Percentiles rank a stretch among this genome's conserved stretches.
Evolutionary conservation across 1,140 invertebrate species (phyloP).

Genomic region (Oryzaephilus surinamensis): DNA sequence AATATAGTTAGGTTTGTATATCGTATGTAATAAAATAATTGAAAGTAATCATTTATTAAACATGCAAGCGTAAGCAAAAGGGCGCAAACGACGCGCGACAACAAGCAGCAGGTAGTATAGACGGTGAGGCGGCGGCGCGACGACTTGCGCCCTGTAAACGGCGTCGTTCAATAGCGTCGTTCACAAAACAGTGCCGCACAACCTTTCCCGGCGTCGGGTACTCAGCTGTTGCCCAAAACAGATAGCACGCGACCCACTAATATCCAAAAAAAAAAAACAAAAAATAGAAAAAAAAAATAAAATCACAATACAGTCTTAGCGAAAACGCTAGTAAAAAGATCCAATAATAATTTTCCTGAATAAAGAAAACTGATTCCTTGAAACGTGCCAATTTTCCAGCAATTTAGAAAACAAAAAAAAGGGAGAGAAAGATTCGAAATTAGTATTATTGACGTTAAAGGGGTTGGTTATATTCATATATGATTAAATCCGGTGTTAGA

Average conservation of each 20-base stretch:
- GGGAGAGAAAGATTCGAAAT: too few relatives aligned
- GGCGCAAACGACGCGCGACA: constrained; percentile 13
- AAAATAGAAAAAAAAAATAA: neutral
- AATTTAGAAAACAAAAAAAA: too few relatives aligned
- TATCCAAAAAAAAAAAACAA: neutral
- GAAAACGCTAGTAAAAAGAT: too few relatives aligned
- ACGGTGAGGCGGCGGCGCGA: constrained; percentile 23
- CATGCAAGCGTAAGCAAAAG: constrained; percentile 13
- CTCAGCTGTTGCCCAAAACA: constrained; percentile 24
- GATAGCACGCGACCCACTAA: constrained; percentile 21
- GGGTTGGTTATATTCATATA: too few relatives aligned
- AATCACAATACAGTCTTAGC: too few relatives aligned
- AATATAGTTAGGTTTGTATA: too few relatives aligned
- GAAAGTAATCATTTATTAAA: constrained; percentile 26
- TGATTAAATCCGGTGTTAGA: too few relatives aligned
- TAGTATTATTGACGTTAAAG: too few relatives aligned
- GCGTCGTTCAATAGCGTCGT: constrained; percentile 36
- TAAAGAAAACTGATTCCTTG: too few relatives aligned
- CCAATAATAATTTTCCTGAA: too few relatives aligned
- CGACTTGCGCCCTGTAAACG: constrained; percentile 31
- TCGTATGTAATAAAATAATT: constrained; percentile 20
- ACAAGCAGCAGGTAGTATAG: constrained; percentile 35
- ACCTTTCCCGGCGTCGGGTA: constrained; percentile 33
- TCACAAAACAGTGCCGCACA: constrained; percentile 34
- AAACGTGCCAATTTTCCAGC: too few relatives aligned